Conservation (phyloP, 2,888 invertebrate genomes). For the Osedax frankpressi region DNA sequence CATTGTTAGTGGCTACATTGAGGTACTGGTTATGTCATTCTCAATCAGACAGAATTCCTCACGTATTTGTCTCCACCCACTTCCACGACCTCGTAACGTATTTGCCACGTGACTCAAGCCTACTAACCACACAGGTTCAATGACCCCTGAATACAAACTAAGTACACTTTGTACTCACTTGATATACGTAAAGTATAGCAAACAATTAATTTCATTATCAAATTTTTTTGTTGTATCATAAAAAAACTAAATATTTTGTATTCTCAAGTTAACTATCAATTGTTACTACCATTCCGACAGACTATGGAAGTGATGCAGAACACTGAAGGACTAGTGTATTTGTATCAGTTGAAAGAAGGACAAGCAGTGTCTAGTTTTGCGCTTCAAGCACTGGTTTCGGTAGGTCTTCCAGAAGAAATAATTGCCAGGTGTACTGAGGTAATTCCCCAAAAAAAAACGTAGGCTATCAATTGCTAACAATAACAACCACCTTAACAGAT, state of each 20-base stretch:
- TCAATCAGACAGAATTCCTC: constrained; percentile 55
- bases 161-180: too few relatives aligned
- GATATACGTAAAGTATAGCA: too few relatives aligned
- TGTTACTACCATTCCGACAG: not conserved
- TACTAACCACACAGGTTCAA: constrained; percentile 53
- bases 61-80: constrained; percentile 66
- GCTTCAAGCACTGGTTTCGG: not conserved
- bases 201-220: too few relatives aligned
- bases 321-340: not conserved
- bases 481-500: too few relatives aligned
- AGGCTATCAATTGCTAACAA: too few relatives aligned
- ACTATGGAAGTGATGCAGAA: not conserved
- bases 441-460: too few relatives aligned
- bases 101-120: constrained; percentile 49
- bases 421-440: not conserved
- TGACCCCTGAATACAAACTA: too few relatives aligned
- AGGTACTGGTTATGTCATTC: constrained; percentile 54
- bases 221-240: too few relatives aligned
- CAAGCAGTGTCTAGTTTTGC: not conserved
- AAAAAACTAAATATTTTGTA: too few relatives aligned
- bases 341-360: not conserved
- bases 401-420: not conserved
- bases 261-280: not conserved
- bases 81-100: constrained; percentile 54
- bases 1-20: constrained; percentile 59